A percentile compares a stretch with the other conserved stretches of the same genome.
These are phyloP conservation scores for Eciton burchellii DNA, from an alignment of 1,140 invertebrate species.

Conservation along the genomic window DNA sequence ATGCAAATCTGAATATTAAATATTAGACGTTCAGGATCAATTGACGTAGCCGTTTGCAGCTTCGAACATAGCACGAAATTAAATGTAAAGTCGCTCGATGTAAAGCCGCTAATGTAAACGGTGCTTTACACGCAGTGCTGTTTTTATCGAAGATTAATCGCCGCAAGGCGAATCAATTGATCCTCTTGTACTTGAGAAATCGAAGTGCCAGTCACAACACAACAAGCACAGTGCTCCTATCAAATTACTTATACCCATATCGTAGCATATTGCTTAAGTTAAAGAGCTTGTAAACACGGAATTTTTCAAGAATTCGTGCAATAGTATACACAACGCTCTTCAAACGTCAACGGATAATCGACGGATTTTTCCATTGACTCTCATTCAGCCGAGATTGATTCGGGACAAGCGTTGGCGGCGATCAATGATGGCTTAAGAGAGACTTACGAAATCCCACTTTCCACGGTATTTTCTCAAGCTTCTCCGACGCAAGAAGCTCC, in stretches of 20 bases:
- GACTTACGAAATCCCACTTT: background rate
- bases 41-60: constrained; percentile 67
- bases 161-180: constrained; percentile 69
- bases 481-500: constrained; percentile 21
- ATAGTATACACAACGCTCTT: background rate
- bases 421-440: constrained; percentile 37
- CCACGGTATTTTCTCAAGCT: background rate
- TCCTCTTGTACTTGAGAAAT: constrained; percentile 67
- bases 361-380: constrained; percentile 15
- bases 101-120: constrained; percentile 50
- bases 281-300: constrained; percentile 75
- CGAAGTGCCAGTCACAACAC: constrained; percentile 75
- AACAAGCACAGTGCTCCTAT: constrained; percentile 78
- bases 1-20: constrained; percentile 58
- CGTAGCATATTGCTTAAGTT: constrained; percentile 73
- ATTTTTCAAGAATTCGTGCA: constrained; percentile 55
- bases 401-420: background rate
- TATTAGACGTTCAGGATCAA: constrained; percentile 67
- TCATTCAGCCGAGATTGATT: constrained; percentile 19
- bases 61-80: constrained; percentile 45
- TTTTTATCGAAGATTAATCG: constrained; percentile 59
- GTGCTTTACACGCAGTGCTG: constrained; percentile 38
- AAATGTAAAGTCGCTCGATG: constrained; percentile 64
- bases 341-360: background rate
- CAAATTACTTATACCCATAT: constrained; percentile 74